These are phyloP conservation scores for Nephrotoma guestfalica DNA, from an alignment of 2,888 invertebrate species.

Conservation along the genomic window DNA sequence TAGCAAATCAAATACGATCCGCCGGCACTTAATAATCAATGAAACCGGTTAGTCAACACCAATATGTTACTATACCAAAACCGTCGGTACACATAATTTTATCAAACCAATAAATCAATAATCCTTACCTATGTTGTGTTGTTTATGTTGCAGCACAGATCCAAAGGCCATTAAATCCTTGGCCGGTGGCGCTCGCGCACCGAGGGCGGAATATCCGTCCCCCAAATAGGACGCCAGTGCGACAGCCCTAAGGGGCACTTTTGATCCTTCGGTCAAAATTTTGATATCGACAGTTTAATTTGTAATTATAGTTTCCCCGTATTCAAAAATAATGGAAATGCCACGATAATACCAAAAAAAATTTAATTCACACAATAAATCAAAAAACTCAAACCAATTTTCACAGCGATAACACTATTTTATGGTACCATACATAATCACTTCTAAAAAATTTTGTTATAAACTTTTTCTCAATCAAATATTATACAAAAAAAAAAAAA, in stretches of 20 bases:
- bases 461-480: background rate
- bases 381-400: background rate
- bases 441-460: background rate
- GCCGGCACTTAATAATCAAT: background rate
- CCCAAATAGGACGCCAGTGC: constrained; percentile 36
- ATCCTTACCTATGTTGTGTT: constrained; percentile 32
- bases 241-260: constrained; percentile 36
- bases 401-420: background rate
- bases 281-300: constrained; percentile 18
- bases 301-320: background rate
- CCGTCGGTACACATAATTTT: background rate
- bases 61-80: background rate
- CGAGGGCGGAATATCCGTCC: constrained; percentile 34
- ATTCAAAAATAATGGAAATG: background rate
- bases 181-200: constrained; percentile 32
- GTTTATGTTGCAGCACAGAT: constrained; percentile 32
- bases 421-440: background rate
- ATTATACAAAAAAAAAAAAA: background rate
- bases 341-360: background rate
- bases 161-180: constrained; percentile 36
- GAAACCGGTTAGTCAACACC: background rate
- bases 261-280: constrained; percentile 35
- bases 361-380: background rate
- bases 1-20: background rate
- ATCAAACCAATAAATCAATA: background rate